Evolutionary conservation across 2,113 vertebrate species (phyloP).

Genomic region (Eurypyga helias): DNA sequence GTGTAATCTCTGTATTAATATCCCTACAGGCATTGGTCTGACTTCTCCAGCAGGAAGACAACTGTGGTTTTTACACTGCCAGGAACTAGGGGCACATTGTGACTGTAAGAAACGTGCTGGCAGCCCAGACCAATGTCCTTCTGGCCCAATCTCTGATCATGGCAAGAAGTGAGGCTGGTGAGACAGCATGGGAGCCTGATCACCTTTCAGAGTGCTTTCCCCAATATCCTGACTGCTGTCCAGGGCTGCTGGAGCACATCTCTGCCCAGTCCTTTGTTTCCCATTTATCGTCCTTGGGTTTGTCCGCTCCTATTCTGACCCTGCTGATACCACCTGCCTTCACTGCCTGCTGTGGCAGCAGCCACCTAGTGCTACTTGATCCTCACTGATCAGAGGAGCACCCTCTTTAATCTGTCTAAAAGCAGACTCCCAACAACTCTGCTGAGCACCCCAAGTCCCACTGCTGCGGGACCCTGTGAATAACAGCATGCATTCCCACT

Average conservation of each 20-base stretch:
- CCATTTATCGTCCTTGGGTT: background rate
- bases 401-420: background rate
- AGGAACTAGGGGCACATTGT: background rate
- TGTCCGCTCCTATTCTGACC: background rate
- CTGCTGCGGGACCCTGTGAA: background rate
- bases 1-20: background rate
- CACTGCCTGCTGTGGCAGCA: background rate
- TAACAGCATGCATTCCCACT: background rate
- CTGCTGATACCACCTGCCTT: background rate
- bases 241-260: background rate
- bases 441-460: background rate
- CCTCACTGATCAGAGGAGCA: background rate
- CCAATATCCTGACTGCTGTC: background rate
- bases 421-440: background rate
- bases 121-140: background rate
- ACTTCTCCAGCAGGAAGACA: background rate
- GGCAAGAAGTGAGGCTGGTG: background rate
- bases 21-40: background rate
- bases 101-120: background rate
- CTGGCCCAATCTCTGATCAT: background rate
- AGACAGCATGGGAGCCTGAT: background rate
- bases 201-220: background rate
- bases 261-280: background rate
- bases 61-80: background rate
- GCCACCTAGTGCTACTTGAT: background rate